A percentile compares a stretch with the other conserved stretches of the same genome.
Conservation (phyloP, 2,888 invertebrate species). For the Folsomia candida region DNA sequence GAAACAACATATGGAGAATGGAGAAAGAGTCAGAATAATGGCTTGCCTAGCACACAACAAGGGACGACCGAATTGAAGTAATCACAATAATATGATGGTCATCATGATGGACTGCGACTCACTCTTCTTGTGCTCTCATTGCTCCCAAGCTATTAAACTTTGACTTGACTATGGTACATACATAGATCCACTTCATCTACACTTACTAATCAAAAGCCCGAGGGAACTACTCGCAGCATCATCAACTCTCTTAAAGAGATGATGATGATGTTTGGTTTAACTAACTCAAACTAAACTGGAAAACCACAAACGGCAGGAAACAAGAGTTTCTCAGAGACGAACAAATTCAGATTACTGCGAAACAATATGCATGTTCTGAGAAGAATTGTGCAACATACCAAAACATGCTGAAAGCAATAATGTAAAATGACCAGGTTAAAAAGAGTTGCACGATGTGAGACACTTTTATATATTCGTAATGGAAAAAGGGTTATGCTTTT, state of each 20-base stretch:
- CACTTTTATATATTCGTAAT: too few relatives aligned
- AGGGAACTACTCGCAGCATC: background rate
- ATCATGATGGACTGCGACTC: background rate
- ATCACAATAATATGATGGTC: constrained; percentile 4
- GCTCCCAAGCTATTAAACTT: background rate
- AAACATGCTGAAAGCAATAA: background rate
- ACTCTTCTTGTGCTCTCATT: too few relatives aligned
- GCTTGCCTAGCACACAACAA: background rate
- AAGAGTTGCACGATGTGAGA: background rate
- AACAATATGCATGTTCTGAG: too few relatives aligned
- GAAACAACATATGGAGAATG: constrained; percentile 32
- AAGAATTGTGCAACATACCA: too few relatives aligned
- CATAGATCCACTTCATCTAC: too few relatives aligned
- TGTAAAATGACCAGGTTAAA: background rate
- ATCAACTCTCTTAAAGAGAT: background rate
- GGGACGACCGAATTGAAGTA: constrained; percentile 9
- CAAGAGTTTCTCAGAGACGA: too few relatives aligned
- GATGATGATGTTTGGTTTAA: too few relatives aligned
- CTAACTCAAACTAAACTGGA: too few relatives aligned
- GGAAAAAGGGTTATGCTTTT: background rate
- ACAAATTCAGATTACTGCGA: too few relatives aligned
- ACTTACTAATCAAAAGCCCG: background rate
- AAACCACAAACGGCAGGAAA: too few relatives aligned
- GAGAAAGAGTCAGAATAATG: constrained; percentile 8
- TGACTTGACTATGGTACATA: too few relatives aligned